Evolutionary conservation across 2,113 vertebrate genomes (phyloP).

Genomic region (Vidua macroura): DNA sequence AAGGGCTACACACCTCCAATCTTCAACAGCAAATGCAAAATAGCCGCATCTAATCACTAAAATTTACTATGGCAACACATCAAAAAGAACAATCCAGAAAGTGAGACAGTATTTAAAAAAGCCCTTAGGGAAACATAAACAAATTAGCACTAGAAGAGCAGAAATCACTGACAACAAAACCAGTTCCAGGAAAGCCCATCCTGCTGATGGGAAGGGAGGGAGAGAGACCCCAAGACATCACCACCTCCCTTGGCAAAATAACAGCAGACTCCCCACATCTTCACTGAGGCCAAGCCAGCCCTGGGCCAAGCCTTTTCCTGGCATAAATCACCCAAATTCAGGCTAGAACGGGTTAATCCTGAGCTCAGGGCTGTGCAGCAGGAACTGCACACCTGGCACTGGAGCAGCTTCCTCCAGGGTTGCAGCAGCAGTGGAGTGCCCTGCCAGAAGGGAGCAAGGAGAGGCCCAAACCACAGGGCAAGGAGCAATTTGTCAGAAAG

Average conservation of each 20-base stretch:
- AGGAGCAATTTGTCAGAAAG: background rate
- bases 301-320: too few species aligned
- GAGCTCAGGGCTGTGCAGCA: background rate
- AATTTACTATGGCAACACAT: background rate
- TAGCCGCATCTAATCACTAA: background rate
- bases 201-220: background rate
- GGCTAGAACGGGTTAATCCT: background rate
- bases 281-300: background rate
- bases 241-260: background rate
- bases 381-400: background rate
- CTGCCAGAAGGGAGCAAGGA: background rate
- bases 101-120: background rate
- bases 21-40: background rate
- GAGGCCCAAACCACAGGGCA: background rate
- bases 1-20: background rate
- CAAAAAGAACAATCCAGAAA: background rate
- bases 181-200: background rate
- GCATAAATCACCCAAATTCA: too few species aligned
- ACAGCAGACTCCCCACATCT: background rate
- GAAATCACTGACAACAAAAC: background rate
- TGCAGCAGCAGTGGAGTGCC: background rate
- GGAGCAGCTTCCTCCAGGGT: background rate
- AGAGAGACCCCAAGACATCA: too few species aligned
- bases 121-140: background rate
- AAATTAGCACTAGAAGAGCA: background rate